These are phyloP conservation scores for Dunckerocampus dactyliophorus DNA, from an alignment of 2,113 vertebrate genomes.

Conservation along the genomic window DNA sequence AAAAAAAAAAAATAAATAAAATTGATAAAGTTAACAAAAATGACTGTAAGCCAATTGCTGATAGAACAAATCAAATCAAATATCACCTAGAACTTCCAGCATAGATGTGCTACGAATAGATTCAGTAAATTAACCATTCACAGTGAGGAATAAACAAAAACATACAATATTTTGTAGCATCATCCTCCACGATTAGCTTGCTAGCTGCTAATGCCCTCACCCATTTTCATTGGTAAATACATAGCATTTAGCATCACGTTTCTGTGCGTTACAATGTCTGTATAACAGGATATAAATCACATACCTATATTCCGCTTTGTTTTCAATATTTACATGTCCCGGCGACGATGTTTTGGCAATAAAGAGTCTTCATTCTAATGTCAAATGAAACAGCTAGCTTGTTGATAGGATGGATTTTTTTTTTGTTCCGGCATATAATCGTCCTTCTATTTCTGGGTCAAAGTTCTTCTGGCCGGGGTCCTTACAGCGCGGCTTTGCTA, in stretches of 20 bases:
- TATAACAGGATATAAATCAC: neutral
- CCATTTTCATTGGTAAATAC: neutral
- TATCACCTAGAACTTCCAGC: too few relatives aligned
- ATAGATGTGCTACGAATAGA: too few relatives aligned
- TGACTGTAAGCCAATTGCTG: too few relatives aligned
- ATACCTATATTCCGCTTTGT: slow-evolving; percentile 8
- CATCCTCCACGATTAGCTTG: neutral
- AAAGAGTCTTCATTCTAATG: slow-evolving; percentile 8
- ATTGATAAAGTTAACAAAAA: too few relatives aligned
- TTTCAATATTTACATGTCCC: slow-evolving; percentile 10
- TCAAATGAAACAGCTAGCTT: neutral
- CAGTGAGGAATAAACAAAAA: too few relatives aligned
- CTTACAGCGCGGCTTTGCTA: slow-evolving; percentile 40
- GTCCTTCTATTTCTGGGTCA: slow-evolving; percentile 52
- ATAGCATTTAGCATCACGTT: slow-evolving; percentile 19
- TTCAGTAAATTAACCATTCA: too few relatives aligned
- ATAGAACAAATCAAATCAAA: too few relatives aligned
- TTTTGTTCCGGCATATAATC: slow-evolving; percentile 13
- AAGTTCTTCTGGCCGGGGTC: slow-evolving; percentile 41
- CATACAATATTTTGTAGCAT: too few relatives aligned
- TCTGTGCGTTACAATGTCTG: too few relatives aligned
- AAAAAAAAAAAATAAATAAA: too few relatives aligned
- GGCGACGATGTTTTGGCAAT: neutral
- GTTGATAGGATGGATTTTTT: neutral
- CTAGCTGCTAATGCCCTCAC: neutral